A percentile compares a stretch with the other conserved stretches of the same genome.
phyloP scores from a whole-genome alignment of 2,113 vertebrate genomes.

The Etia nguti region DNA sequence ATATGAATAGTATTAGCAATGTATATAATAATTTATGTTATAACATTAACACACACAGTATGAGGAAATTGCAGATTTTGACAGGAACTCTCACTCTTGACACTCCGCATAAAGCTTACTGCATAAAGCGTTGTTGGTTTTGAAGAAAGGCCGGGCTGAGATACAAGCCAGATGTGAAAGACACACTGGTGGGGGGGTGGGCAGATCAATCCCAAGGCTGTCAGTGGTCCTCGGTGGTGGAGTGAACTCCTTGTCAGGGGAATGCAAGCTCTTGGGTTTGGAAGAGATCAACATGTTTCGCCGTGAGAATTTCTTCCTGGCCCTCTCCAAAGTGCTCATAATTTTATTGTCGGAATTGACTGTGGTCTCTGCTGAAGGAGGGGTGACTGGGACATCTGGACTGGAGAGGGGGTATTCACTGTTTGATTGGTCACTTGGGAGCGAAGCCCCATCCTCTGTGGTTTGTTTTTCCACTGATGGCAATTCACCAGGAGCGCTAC shows the following conservation, averaged over 20 bases:
- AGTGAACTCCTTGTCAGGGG: neutral
- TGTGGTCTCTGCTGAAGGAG: conserved; percentile 15
- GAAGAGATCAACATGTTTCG: conserved; percentile 41
- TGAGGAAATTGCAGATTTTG: neutral
- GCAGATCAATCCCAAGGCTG: neutral
- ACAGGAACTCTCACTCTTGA: neutral
- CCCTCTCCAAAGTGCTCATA: conserved; percentile 66
- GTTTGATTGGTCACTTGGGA: conserved; percentile 20
- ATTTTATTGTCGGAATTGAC: conserved; percentile 43
- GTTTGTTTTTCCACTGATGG: conserved; percentile 2
- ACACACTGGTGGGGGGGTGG: neutral
- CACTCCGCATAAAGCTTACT: conserved; percentile 4
- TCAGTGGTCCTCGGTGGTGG: neutral
- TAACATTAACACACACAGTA: neutral
- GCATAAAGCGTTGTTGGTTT: neutral
- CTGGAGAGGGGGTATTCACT: conserved; percentile 22
- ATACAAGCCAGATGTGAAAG: conserved; percentile 52
- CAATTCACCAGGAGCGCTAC: conserved; percentile 16
- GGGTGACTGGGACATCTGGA: conserved; percentile 32
- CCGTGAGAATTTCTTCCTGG: conserved; percentile 64
- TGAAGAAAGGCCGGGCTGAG: conserved; percentile 62
- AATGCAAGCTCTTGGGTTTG: conserved; percentile 42
- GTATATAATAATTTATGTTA: neutral
- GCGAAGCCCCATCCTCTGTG: neutral
- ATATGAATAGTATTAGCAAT: neutral